Conservation (phyloP, 2,888 invertebrate genomes). For the Amphipyra berbera region DNA sequence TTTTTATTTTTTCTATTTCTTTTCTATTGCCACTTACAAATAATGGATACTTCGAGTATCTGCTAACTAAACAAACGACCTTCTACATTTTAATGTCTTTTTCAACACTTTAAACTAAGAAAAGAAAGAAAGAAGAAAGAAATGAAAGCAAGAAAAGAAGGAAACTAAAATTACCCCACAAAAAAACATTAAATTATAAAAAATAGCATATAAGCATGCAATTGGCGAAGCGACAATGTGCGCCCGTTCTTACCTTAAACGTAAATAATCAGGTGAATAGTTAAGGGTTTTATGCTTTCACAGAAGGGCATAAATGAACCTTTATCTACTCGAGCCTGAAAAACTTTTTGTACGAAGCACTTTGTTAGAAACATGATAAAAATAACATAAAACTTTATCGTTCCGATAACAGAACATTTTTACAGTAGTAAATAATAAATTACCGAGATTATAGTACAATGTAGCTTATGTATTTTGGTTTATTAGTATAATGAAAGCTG, state of each 20-base stretch:
- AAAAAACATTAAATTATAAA: too few species aligned
- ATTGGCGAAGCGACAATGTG: slow-evolving; percentile 24
- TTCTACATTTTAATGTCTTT: not conserved
- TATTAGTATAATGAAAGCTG: not conserved
- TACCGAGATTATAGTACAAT: slow-evolving; percentile 19
- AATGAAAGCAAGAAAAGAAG: too few species aligned
- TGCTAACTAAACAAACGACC: too few species aligned
- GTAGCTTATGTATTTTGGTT: slow-evolving; percentile 1
- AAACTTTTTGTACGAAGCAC: slow-evolving; percentile 49
- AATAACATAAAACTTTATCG: slow-evolving; percentile 45
- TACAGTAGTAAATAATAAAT: slow-evolving; percentile 26
- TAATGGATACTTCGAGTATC: too few species aligned
- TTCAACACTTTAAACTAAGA: not conserved
- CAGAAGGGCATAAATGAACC: slow-evolving; percentile 58
- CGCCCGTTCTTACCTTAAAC: slow-evolving; percentile 33
- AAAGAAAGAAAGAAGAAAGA: too few species aligned
- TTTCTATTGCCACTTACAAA: too few species aligned
- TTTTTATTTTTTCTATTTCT: too few species aligned
- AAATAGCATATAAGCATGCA: too few species aligned
- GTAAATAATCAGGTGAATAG: slow-evolving; percentile 65
- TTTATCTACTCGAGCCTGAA: slow-evolving; percentile 54
- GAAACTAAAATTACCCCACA: too few species aligned
- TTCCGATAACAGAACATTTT: slow-evolving; percentile 38
- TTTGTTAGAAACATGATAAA: slow-evolving; percentile 57
- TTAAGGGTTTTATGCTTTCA: slow-evolving; percentile 61